phyloP scores from a whole-genome alignment of 1,140 invertebrate genomes.

The Drosophila asahinai region DNA sequence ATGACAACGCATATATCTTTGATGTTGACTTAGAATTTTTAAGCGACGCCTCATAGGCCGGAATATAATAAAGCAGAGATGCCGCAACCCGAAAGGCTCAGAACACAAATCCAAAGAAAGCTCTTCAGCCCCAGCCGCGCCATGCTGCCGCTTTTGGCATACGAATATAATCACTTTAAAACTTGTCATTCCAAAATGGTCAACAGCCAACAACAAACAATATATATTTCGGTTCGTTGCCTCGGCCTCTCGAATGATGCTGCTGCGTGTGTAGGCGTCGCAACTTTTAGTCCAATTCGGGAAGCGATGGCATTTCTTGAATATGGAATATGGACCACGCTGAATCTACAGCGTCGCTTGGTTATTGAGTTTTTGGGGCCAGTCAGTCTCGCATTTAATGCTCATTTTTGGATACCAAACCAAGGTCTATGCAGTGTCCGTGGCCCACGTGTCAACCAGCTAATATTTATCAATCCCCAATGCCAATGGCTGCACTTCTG shows the following conservation, averaged over 20 bases:
- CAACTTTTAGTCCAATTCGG: conserved; percentile 33
- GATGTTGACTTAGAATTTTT: conserved; percentile 11
- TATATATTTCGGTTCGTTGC: conserved; percentile 31
- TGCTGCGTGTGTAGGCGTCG: conserved; percentile 18
- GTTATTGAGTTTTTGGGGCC: neutral
- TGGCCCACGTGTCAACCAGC: neutral
- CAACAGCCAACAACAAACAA: conserved; percentile 15
- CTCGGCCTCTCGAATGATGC: conserved; percentile 13
- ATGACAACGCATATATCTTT: conserved; percentile 12
- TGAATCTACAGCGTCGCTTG: neutral
- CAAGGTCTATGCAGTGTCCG: neutral
- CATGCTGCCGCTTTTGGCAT: conserved; percentile 14
- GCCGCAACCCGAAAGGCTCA: neutral
- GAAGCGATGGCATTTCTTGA: conserved; percentile 12
- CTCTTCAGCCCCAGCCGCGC: neutral
- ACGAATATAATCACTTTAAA: conserved; percentile 44
- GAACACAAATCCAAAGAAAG: conserved; percentile 26
- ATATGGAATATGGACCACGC: conserved; percentile 17
- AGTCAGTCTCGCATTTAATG: neutral
- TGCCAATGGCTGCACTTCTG: neutral
- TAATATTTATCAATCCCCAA: neutral
- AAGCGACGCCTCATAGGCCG: conserved; percentile 21
- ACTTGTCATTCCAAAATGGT: conserved; percentile 49
- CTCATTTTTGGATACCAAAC: too few relatives aligned
- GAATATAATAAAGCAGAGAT: conserved; percentile 9